These are phyloP conservation scores for Ophion slaviceki DNA, from an alignment of 2,888 invertebrate species.

Conservation along the genomic window DNA sequence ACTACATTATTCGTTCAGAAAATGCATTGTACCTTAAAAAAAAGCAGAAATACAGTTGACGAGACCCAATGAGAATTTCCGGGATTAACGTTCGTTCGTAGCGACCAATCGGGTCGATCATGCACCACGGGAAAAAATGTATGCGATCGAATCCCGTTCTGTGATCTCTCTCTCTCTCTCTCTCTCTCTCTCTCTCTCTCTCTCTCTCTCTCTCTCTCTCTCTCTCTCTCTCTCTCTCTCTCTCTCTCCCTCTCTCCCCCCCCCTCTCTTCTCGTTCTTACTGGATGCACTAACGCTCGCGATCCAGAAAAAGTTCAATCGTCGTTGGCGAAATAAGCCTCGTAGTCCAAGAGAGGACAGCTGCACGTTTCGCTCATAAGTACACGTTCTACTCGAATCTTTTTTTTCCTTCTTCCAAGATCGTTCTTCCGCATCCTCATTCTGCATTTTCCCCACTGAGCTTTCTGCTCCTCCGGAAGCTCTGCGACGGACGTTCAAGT, in stretches of 20 bases:
- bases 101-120: constrained; percentile 66
- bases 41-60: constrained; percentile 49
- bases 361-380: constrained; percentile 63
- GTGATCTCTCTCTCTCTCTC: constrained; percentile 35
- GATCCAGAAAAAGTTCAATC: constrained; percentile 71
- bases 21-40: constrained; percentile 20
- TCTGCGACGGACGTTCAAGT: constrained; percentile 42
- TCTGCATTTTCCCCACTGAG: constrained; percentile 2
- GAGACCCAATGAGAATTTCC: constrained; percentile 74
- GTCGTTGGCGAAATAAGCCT: constrained; percentile 43
- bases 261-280: too few relatives aligned
- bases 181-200: constrained; percentile 35
- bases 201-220: not conserved
- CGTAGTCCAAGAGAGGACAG: constrained; percentile 67
- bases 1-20: constrained; percentile 7
- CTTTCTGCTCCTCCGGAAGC: constrained; percentile 48
- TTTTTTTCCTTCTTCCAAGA: constrained; percentile 56
- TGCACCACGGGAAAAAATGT: constrained; percentile 19
- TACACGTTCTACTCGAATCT: constrained; percentile 67
- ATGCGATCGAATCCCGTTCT: constrained; percentile 27
- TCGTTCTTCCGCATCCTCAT: constrained; percentile 54
- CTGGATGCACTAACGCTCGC: constrained; percentile 20
- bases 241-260: too few relatives aligned
- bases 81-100: constrained; percentile 68
- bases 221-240: not conserved